Base-by-base conservation (phyloP, 1,140 invertebrate species). In the Holotrichia oblita region DNA sequence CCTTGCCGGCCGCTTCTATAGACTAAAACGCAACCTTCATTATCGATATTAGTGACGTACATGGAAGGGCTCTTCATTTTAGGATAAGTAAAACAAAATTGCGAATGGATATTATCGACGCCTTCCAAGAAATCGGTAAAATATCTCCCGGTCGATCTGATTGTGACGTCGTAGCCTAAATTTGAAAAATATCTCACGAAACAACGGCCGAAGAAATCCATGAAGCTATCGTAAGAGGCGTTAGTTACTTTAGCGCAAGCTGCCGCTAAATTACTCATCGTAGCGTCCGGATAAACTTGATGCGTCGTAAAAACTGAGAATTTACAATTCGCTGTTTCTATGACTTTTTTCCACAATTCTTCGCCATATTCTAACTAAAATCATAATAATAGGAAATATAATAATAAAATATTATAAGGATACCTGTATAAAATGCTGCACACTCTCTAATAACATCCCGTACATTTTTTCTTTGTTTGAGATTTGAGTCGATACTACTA, bases 31-130 rank as follows among this genome's bases (percentile, higher is more conserved):
- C 94, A 95, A 0, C 94, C 95, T 42, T 94, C 88, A 27, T 91
- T 88, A 85, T 97, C 95, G 77, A 95, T 91, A 64, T 93, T 90
- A 0, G 93, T 94, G 40, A 96, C 89, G 83, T 95, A 95, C 92
- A 97, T 97, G 24, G 94, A 95, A 0, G 95, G 95, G 79, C 94
- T 96, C 83, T 94, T 93, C 94, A 97, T 96, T 86, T 93, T 93
- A 0, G 95, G 95, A 86, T 96, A 97, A n/a, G 94, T 94, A 83
- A 95, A 96, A 79, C 95, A 89, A 91, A 97, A 96, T 80, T 95
- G 94, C 84, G 95, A 91, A 85, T 97, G 96, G 61, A 97, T 94
- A 84, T 96, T 97, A 86, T 97, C 95, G 34, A 97, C 95, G 34
- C 92, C 96, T 85, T 96, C 93, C 40, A 97, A 88, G 85, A 97